Conservation (phyloP, 2,888 invertebrate species). For the Saturnia japonica region DNA sequence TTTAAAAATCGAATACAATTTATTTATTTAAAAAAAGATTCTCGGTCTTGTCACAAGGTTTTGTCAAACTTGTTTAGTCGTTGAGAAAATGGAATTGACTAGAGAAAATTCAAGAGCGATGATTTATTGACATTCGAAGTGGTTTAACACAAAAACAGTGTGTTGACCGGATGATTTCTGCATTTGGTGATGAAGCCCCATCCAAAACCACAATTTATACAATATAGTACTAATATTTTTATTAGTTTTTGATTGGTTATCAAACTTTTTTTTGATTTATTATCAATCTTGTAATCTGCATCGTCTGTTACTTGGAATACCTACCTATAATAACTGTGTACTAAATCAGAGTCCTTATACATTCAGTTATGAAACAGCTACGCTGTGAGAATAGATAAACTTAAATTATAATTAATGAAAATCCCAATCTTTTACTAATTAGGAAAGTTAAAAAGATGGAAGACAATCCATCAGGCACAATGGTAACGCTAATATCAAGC, state of each 20-base stretch:
- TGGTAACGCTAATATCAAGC: slow-evolving; percentile 41
- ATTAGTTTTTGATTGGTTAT: neutral
- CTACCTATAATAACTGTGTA: too few species aligned
- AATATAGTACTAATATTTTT: neutral
- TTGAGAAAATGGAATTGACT: too few species aligned
- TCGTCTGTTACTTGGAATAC: neutral
- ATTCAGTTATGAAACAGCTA: neutral
- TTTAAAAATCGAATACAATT: too few species aligned
- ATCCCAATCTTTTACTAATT: neutral
- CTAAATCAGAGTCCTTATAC: neutral
- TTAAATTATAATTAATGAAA: neutral
- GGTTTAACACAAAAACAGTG: too few species aligned
- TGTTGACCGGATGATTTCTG: too few species aligned
- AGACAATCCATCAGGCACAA: slow-evolving; percentile 9
- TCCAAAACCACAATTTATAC: too few species aligned
- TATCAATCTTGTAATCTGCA: neutral
- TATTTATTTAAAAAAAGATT: too few species aligned
- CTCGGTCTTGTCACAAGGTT: too few species aligned
- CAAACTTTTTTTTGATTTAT: neutral
- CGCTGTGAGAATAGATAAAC: neutral
- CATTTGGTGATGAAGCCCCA: too few species aligned
- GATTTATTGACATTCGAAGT: too few species aligned
- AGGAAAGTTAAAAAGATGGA: slow-evolving; percentile 1
- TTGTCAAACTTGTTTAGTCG: too few species aligned
- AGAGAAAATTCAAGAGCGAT: too few species aligned